Evolutionary conservation across 2,113 vertebrate genomes (phyloP).

Genomic region (Astur gentilis): DNA sequence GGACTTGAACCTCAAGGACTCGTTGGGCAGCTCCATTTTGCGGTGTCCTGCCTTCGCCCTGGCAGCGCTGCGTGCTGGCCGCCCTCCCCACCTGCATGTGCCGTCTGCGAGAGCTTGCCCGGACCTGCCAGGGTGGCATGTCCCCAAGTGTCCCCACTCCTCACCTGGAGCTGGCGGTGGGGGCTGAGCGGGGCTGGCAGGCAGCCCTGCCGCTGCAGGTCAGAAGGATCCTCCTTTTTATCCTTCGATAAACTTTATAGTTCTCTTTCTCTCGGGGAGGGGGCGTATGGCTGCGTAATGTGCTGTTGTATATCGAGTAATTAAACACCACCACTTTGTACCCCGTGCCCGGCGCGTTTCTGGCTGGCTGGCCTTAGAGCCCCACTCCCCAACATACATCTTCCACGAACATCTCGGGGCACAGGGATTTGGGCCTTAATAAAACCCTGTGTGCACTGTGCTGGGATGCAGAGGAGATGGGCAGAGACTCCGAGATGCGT

Average conservation of each 20-base stretch:
- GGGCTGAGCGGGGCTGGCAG: not conserved
- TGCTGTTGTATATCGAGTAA: conserved; percentile 51
- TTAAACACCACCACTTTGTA: conserved; percentile 71
- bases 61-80: not conserved
- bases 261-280: conserved; percentile 26
- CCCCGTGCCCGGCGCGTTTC: not conserved
- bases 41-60: not conserved
- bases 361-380: not conserved
- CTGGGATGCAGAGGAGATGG: not conserved
- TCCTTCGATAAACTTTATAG: conserved; percentile 5
- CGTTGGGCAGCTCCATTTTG: conserved; percentile 32
- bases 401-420: not conserved
- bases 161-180: not conserved
- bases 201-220: conserved; percentile 16
- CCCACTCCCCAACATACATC: accelerated
- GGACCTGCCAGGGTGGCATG: not conserved
- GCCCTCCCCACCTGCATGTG: conserved; percentile 61
- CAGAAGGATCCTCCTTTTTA: conserved; percentile 26
- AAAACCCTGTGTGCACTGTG: accelerated
- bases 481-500: not conserved
- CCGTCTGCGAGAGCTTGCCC: not conserved
- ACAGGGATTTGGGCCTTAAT: not conserved
- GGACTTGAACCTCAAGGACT: conserved; percentile 43
- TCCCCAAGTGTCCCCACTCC: not conserved
- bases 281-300: conserved; percentile 19